A percentile compares a stretch with the other conserved stretches of the same genome.
These are phyloP conservation scores for Zaprionus lineosus DNA, from an alignment of 2,888 invertebrate species.

Conservation along the genomic window DNA sequence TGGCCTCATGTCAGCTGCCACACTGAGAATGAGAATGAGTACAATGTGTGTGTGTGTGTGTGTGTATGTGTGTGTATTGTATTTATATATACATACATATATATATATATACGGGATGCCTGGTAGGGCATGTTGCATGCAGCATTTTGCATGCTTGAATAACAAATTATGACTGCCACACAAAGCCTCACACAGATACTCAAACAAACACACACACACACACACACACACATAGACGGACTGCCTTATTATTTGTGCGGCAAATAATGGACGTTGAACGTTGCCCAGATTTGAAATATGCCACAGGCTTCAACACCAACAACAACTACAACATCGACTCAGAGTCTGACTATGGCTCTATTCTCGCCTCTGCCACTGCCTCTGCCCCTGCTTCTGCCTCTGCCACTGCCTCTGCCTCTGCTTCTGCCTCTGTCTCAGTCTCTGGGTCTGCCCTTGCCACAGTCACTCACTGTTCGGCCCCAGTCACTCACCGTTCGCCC, in stretches of 20 bases:
- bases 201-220: slow-evolving; percentile 3
- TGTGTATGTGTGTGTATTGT: slow-evolving; percentile 34
- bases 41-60: not conserved
- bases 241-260: slow-evolving; percentile 70
- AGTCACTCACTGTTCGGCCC: too few species aligned
- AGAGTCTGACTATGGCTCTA: not conserved
- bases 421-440: slow-evolving; percentile 12
- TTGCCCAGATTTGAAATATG: slow-evolving; percentile 71
- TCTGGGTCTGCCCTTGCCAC: too few species aligned
- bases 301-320: slow-evolving; percentile 27
- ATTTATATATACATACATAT: slow-evolving; percentile 2
- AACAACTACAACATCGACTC: not conserved
- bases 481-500: too few species aligned
- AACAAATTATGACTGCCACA: slow-evolving; percentile 77
- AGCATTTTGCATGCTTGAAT: slow-evolving; percentile 78
- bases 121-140: slow-evolving; percentile 71
- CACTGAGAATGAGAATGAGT: slow-evolving; percentile 3
- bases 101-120: slow-evolving; percentile 33
- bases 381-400: slow-evolving; percentile 8
- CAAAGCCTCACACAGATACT: slow-evolving; percentile 50
- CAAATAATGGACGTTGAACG: slow-evolving; percentile 70
- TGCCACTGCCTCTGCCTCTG: slow-evolving; percentile 5
- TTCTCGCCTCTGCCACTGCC: slow-evolving; percentile 3
- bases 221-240: slow-evolving; percentile 9
- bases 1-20: slow-evolving; percentile 47